Conservation (phyloP, 2,113 vertebrate species). For the Vicugna pacos region DNA sequence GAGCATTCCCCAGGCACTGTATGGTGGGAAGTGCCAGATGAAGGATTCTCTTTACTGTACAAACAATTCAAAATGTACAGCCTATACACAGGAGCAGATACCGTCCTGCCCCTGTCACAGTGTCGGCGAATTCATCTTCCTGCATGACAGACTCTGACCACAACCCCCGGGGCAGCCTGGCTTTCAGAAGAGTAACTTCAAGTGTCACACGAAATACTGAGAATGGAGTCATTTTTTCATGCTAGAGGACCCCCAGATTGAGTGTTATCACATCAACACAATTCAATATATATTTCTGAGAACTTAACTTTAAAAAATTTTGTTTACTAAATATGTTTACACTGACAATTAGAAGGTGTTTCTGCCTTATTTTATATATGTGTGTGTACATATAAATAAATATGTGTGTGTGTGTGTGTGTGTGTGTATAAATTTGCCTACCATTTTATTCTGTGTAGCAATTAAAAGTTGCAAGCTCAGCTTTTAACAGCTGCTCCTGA, state of each 20-base stretch:
- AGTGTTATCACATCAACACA: not conserved
- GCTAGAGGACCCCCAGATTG: not conserved
- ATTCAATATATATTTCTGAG: not conserved
- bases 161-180: not conserved
- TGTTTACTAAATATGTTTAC: not conserved
- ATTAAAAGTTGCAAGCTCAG: conserved; percentile 10
- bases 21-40: not conserved
- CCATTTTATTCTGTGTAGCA: not conserved
- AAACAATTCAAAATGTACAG: not conserved
- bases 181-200: not conserved
- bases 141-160: not conserved
- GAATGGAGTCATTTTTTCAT: not conserved
- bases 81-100: not conserved
- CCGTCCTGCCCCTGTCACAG: not conserved
- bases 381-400: not conserved
- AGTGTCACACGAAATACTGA: not conserved
- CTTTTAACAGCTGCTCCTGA: conserved; percentile 22
- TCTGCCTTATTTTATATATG: not conserved
- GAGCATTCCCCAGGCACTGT: not conserved
- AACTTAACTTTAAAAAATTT: not conserved
- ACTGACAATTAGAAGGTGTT: not conserved
- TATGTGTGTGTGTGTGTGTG: not conserved
- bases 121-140: not conserved
- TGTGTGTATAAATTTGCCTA: not conserved
- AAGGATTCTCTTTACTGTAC: not conserved